Conservation (phyloP, 2,113 vertebrate species). For the Eonycteris spelaea region DNA sequence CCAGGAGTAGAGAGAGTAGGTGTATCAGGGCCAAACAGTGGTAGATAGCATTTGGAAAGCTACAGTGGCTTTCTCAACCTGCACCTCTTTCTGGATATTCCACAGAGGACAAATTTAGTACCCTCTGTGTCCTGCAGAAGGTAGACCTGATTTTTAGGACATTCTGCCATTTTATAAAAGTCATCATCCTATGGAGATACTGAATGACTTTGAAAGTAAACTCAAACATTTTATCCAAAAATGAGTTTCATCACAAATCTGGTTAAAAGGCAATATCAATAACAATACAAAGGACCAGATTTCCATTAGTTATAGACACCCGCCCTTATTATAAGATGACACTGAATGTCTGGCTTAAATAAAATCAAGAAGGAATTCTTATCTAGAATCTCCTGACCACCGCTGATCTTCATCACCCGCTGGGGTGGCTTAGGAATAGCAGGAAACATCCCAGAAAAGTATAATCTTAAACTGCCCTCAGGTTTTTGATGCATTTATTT, state of each 20-base stretch:
- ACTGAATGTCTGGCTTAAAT: conserved; percentile 47
- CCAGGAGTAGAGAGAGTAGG: not conserved
- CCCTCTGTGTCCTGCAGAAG: not conserved
- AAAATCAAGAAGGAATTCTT: conserved; percentile 52
- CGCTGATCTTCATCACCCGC: not conserved
- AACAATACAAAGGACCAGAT: conserved; percentile 14
- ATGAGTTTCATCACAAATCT: conserved; percentile 15
- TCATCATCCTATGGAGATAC: not conserved
- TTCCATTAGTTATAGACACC: conserved; percentile 59
- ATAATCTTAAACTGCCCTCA: not conserved
- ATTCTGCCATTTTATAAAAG: not conserved
- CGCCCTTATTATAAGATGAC: conserved; percentile 44
- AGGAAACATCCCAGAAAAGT: not conserved
- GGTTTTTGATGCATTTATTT: conserved; percentile 32
- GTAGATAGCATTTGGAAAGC: not conserved
- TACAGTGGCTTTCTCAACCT: not conserved
- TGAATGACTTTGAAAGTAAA: conserved; percentile 29
- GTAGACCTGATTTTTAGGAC: not conserved
- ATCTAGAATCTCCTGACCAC: conserved; percentile 29
- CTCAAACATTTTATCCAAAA: conserved; percentile 23
- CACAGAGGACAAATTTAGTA: not conserved
- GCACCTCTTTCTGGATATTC: not conserved
- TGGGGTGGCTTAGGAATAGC: not conserved
- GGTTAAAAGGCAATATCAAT: conserved; percentile 25
- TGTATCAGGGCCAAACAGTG: not conserved